Base-by-base conservation (phyloP, 2,888 invertebrate genomes). In the Hofmannophila pseudospretella region DNA sequence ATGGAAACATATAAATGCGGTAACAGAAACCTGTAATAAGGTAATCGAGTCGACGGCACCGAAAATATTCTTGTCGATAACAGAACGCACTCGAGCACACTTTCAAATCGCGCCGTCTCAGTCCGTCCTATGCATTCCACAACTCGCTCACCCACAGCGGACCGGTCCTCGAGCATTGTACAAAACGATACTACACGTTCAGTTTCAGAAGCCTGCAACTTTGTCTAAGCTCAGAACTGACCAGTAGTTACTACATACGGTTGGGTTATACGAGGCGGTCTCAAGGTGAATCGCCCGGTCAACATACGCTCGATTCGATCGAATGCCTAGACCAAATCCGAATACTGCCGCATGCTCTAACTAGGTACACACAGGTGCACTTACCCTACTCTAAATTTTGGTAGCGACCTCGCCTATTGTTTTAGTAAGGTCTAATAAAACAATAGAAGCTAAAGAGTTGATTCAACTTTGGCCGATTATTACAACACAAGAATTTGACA, bases 81-180 rank as follows among this genome's bases (percentile, higher is more conserved):
- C 65, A 63, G 57, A 16, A 60, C 58, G 58, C 59, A 64, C 47
- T 63, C 56, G 63, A 65, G 61, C 64, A 84, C 80, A 84, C 80
- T 85, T 84, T 84, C 80, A 79, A 82, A 82, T 78, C 71, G 70
- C 67, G 62, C 63, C 61, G 69, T 60, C 67, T 72, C 62, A 57
- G 75, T 73, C 67, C 75, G 78, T 80, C 79, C 65, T 64, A 62
- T 78, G 75, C 86, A 86, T 86, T 84, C 86, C 85, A 67, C 72
- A 74, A 81, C 84, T 76, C 69, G 82, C 80, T 86, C 84, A 86
- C 85, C 85, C 84, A 85, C 82, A 85, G 80, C 64, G 65, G 85
- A 85, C 85, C 82, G 84, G 85, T 85, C 85, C 52, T 69, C 67
- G 69, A 74, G 70, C 79, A 73, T 79, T 80, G 76, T 81, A 84